Base-by-base conservation (phyloP, 2,797 vertebrate species). In the Thripadectes ignobilis region DNA sequence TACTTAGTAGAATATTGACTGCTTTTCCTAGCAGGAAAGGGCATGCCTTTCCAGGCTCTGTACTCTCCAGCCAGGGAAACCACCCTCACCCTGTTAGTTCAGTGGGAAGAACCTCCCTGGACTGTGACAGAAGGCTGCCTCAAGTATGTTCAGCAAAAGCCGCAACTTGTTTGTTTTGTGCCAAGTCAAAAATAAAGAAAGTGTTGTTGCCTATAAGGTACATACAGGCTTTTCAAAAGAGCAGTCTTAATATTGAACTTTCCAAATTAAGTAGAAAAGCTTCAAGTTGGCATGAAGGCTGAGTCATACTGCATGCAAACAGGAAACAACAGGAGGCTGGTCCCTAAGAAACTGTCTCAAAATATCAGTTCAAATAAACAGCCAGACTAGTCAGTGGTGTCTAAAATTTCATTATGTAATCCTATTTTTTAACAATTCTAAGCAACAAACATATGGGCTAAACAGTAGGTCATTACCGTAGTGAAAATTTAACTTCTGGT, bases 331-430 rank as follows among this genome's bases (percentile, higher is more conserved):
- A 92, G 86, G 92, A 93, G 68, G 68, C 54, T 80, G 79, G 82
- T 95, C 87, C 91, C 89, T 86, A 48, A 92, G 87, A 96, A 91
- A 83, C 79, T 84, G 66, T 83, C 89, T 95, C 69, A 84, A 96
- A 96, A 96, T 94, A 96, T 88, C 93, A 89, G 79, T 78, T 95
- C 69, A 93, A 88, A 91, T 80, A 81, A 93, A 91, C 82, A 91
- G 51, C 23, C 66, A 89, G 72, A 80, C 58, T 80, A 89, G 72
- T 20, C 79, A 92, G 32, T 52, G 48, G 43, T 74, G 69, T 89
- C 72, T 87, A 83, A 94, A 88, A 78, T 85, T 83, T 93, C 39
- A 26, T 95, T 95, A 84, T 62, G 21, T 71, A 94, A 95, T 41
- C 38, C 24, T 85, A 45, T 79, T 94, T 97, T 94, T 91, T 62